phyloP scores from a whole-genome alignment of 2,113 vertebrate genomes.

The Oxyura jamaicensis region DNA sequence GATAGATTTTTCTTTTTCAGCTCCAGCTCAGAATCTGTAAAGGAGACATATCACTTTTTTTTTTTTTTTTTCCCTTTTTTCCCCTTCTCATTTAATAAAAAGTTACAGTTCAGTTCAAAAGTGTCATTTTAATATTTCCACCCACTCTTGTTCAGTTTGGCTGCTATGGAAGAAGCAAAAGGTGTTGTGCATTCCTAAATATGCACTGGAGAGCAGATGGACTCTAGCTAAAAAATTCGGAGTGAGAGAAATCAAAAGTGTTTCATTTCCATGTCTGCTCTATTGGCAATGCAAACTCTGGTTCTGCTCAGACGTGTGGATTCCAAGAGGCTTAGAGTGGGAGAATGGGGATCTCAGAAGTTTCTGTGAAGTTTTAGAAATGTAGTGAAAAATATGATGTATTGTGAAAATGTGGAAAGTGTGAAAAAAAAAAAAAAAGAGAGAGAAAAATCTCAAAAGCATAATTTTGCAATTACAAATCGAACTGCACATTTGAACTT shows the following conservation, averaged over 20 bases:
- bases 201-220: constrained; percentile 69
- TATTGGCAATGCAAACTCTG: constrained; percentile 54
- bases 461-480: constrained; percentile 11
- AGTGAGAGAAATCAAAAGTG: constrained; percentile 64
- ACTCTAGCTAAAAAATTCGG: constrained; percentile 65
- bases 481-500: background rate
- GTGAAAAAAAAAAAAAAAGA: background rate
- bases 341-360: constrained; percentile 31
- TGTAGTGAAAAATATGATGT: background rate
- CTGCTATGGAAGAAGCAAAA: constrained; percentile 57
- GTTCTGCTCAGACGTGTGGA: constrained; percentile 6
- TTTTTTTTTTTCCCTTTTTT: background rate
- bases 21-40: background rate
- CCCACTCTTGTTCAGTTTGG: constrained; percentile 63
- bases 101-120: constrained; percentile 54
- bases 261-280: constrained; percentile 61
- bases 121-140: constrained; percentile 68
- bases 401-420: constrained; percentile 20
- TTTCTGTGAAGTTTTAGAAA: constrained; percentile 38
- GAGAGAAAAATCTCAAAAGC: background rate
- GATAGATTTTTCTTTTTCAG: constrained; percentile 5
- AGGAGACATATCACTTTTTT: background rate
- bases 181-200: constrained; percentile 68
- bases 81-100: constrained; percentile 44
- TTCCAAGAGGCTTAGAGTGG: constrained; percentile 17